These are phyloP conservation scores for Oxycera nigricornis DNA, from an alignment of 2,888 invertebrate species.

Conservation along the genomic window DNA sequence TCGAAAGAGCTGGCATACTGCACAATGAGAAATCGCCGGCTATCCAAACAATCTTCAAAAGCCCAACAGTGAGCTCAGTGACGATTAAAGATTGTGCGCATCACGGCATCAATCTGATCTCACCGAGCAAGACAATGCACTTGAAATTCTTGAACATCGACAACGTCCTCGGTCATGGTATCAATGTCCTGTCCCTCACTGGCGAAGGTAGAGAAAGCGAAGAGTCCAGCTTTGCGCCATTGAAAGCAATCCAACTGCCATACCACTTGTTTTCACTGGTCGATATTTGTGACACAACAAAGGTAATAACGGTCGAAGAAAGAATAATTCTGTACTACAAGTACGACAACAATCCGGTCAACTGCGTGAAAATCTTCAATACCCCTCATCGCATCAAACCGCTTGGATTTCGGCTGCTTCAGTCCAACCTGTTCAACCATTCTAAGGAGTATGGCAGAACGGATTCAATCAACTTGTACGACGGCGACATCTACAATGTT, in stretches of 20 bases:
- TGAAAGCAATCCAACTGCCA: constrained; percentile 82
- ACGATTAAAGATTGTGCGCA: constrained; percentile 85
- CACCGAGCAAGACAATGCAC: constrained; percentile 82
- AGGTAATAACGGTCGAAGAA: constrained; percentile 89
- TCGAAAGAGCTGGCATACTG: constrained; percentile 91
- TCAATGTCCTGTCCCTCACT: constrained; percentile 88
- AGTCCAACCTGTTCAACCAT: constrained; percentile 91
- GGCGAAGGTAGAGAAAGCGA: constrained; percentile 90
- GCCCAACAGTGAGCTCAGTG: constrained; percentile 81
- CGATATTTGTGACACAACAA: constrained; percentile 95
- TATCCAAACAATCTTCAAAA: constrained; percentile 86
- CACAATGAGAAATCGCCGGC: constrained; percentile 96
- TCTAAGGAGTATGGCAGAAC: constrained; percentile 80
- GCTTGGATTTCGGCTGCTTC: constrained; percentile 87
- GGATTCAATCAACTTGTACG: constrained; percentile 86
- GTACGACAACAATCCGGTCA: constrained; percentile 94
- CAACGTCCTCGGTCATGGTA: constrained; percentile 86
- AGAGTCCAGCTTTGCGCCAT: constrained; percentile 86
- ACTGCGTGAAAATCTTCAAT: constrained; percentile 96
- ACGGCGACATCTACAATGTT: constrained; percentile 91
- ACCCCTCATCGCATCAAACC: constrained; percentile 85
- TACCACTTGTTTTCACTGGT: constrained; percentile 93
- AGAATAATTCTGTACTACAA: constrained; percentile 93
- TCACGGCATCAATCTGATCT: constrained; percentile 91
- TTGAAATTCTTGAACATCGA: constrained; percentile 77